Conservation (phyloP, 2,113 vertebrate genomes). For the Mystacornis crossleyi region DNA sequence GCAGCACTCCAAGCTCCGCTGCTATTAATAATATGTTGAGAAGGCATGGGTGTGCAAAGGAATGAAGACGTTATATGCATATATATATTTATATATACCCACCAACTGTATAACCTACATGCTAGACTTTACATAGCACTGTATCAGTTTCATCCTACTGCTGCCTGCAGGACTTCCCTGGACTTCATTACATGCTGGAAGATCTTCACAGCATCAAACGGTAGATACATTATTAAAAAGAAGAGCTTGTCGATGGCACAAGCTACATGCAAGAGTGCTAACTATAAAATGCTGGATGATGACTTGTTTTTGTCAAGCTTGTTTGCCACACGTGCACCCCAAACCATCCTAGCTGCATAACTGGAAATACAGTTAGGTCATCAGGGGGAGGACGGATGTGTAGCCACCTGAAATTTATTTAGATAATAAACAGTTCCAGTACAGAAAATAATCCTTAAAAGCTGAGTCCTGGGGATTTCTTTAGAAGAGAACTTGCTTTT, state of each 20-base stretch:
- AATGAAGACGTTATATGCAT: background rate
- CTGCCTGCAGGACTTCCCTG: constrained; percentile 14
- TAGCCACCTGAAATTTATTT: background rate
- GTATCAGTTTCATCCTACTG: constrained; percentile 19
- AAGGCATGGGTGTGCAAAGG: constrained; percentile 13
- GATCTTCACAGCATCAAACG: background rate
- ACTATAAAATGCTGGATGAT: accelerated
- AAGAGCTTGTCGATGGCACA: background rate
- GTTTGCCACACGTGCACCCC: accelerated
- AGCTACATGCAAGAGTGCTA: background rate
- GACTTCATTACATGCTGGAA: background rate
- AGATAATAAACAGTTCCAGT: background rate
- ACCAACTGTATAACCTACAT: background rate
- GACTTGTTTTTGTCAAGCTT: background rate
- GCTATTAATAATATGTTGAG: constrained; percentile 11
- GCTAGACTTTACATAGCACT: constrained; percentile 4
- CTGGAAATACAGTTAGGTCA: background rate
- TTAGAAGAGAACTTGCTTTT: background rate
- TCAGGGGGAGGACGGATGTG: background rate
- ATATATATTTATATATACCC: background rate
- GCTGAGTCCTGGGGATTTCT: background rate
- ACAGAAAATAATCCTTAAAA: background rate
- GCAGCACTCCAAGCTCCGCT: background rate
- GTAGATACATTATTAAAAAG: background rate
- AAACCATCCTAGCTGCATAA: background rate